Conservation (phyloP, 2,113 vertebrate species). For the Anarhynchus alexandrinus region DNA sequence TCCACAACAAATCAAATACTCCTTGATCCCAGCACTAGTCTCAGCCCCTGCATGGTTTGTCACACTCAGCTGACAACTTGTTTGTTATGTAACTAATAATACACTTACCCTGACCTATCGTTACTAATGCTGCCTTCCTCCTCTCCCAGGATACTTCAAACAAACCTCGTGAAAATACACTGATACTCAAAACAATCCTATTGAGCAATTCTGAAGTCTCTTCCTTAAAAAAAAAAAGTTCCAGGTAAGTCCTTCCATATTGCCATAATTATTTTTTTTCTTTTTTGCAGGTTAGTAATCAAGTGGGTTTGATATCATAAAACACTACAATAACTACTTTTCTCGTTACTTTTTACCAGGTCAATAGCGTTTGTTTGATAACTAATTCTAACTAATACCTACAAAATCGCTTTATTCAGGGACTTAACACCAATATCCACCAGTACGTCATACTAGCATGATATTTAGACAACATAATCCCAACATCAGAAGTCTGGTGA, state of each 20-base stretch:
- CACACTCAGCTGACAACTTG: not conserved
- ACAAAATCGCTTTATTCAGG: not conserved
- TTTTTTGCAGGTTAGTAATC: not conserved
- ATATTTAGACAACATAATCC: not conserved
- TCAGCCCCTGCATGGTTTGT: not conserved
- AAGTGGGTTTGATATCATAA: not conserved
- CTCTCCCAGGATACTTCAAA: not conserved
- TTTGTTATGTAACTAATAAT: slow-evolving; percentile 35
- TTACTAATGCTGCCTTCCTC: not conserved
- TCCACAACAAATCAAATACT: not conserved
- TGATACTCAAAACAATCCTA: not conserved
- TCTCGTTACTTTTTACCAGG: not conserved
- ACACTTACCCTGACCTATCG: slow-evolving; percentile 19
- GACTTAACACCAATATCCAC: not conserved
- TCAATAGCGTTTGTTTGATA: not conserved
- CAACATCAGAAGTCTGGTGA: not conserved
- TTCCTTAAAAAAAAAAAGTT: not conserved
- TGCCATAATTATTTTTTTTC: not conserved
- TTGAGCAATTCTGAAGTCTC: not conserved
- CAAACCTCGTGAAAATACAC: not conserved
- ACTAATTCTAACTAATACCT: not conserved
- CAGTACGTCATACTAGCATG: not conserved
- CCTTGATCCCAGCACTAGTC: not conserved
- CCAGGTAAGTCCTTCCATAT: not conserved
- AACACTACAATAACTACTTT: not conserved